Evolutionary conservation across 2,888 invertebrate species (phyloP).

Genomic region (Elmis aenea): DNA sequence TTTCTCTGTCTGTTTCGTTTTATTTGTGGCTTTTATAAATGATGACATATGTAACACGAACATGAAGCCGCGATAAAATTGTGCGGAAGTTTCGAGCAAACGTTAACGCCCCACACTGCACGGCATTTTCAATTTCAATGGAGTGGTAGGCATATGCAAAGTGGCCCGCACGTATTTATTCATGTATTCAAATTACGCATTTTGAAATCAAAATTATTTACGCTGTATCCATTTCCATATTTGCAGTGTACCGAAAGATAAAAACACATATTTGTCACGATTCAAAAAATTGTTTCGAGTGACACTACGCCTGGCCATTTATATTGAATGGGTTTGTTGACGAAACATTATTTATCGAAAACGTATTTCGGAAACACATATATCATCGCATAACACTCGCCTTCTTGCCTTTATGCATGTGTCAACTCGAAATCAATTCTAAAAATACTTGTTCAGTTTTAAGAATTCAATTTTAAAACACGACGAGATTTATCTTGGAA

Average conservation of each 20-base stretch:
- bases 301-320: conserved; percentile 17
- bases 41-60: no score
- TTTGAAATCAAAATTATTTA: conserved; percentile 17
- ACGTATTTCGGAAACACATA: conserved; percentile 21
- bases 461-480: no score
- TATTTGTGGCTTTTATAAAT: no score
- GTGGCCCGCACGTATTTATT: not conserved
- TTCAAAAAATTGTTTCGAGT: conserved; percentile 19
- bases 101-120: no score
- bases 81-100: no score
- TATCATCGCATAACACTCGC: conserved; percentile 20
- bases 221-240: conserved; percentile 12
- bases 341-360: conserved; percentile 22
- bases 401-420: conserved; percentile 15
- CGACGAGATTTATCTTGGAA: no score
- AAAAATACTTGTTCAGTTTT: conserved; percentile 10
- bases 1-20: no score
- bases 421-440: conserved; percentile 18
- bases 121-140: no score
- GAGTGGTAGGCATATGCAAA: conserved; percentile 1
- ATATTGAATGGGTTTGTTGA: conserved; percentile 21
- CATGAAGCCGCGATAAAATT: no score
- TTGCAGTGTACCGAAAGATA: conserved; percentile 12
- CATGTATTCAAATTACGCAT: conserved; percentile 1
- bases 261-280: conserved; percentile 19